Conservation (phyloP, 2,888 invertebrate species). For the Drosophila aldrichi region DNA sequence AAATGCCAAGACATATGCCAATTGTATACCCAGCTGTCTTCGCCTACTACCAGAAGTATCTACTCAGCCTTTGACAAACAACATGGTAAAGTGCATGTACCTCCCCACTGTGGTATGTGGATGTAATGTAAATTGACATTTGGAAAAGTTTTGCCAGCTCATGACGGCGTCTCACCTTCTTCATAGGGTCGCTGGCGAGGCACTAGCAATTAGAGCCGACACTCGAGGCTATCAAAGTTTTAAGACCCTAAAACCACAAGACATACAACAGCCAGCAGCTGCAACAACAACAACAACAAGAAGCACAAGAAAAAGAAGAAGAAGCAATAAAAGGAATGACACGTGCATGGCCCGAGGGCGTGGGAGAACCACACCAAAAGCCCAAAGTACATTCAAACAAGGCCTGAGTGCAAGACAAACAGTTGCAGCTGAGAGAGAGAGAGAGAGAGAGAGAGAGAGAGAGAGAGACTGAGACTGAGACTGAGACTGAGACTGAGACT, state of each 20-base stretch:
- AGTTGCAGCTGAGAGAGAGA: not conserved
- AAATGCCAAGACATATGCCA: not conserved
- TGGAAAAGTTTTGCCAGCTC: slow-evolving; percentile 23
- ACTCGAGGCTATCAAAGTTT: slow-evolving; percentile 63
- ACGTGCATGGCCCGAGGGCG: slow-evolving; percentile 43
- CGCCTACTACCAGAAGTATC: not conserved
- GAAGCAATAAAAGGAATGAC: slow-evolving; percentile 26
- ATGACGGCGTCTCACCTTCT: slow-evolving; percentile 16
- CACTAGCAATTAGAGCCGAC: slow-evolving; percentile 63
- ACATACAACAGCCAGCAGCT: slow-evolving; percentile 20
- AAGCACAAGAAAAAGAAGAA: not conserved
- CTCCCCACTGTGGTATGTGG: not conserved
- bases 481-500: not conserved
- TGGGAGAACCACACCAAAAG: slow-evolving; percentile 29
- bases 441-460: not conserved
- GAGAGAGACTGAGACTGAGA: not conserved
- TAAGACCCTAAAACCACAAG: slow-evolving; percentile 48
- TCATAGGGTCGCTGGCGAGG: slow-evolving; percentile 35
- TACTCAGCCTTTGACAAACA: not conserved
- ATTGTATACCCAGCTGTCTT: not conserved
- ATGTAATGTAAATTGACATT: slow-evolving; percentile 12
- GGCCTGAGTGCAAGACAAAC: slow-evolving; percentile 1
- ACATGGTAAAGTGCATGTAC: not conserved
- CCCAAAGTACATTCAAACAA: slow-evolving; percentile 26
- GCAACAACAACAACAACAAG: slow-evolving; percentile 1